Conservation (phyloP, 2,888 invertebrate species). For the Eupithecia dodoneata region DNA sequence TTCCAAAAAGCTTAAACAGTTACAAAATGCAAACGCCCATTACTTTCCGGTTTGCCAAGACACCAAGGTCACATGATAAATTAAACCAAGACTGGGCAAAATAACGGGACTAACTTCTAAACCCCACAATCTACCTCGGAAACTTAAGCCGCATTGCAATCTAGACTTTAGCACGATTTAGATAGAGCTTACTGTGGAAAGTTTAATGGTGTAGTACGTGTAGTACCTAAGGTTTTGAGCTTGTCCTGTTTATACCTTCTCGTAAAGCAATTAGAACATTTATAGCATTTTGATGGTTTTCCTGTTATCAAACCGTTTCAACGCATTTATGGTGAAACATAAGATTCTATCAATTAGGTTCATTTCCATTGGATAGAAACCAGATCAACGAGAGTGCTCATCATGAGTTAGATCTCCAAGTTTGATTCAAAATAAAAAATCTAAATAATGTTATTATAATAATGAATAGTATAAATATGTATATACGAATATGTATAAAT, state of each 20-base stretch:
- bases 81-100: slow-evolving; percentile 27
- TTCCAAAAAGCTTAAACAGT: neutral
- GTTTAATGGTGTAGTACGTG: neutral
- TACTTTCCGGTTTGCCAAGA: neutral
- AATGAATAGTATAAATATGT: no score
- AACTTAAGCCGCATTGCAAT: slow-evolving; percentile 4
- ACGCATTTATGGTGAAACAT: neutral
- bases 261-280: neutral
- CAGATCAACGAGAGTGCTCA: no score
- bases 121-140: slow-evolving; percentile 28
- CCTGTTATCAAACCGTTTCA: neutral
- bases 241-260: neutral
- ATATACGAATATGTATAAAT: no score
- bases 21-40: slow-evolving; percentile 2
- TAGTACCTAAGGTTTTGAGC: neutral
- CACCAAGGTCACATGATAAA: slow-evolving; percentile 21
- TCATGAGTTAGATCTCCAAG: neutral
- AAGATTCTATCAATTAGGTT: neutral
- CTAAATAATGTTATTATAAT: no score
- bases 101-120: slow-evolving; percentile 46
- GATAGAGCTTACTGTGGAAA: slow-evolving; percentile 11
- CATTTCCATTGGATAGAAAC: neutral
- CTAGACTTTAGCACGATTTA: slow-evolving; percentile 1
- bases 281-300: neutral
- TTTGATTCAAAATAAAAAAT: no score